phyloP scores from a whole-genome alignment of 2,888 invertebrate genomes.

The Scaeva pyrastri region DNA sequence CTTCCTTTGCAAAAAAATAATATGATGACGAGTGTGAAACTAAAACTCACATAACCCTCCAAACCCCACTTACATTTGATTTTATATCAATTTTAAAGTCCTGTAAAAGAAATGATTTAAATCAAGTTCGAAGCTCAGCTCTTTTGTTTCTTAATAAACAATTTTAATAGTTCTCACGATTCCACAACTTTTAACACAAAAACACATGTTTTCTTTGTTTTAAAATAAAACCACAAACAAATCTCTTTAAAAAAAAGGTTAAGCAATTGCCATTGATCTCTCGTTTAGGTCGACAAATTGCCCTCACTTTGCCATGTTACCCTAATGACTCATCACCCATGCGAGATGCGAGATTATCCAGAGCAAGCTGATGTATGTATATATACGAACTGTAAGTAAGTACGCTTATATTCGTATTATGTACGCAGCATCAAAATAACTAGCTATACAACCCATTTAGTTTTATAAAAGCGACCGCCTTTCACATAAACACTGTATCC shows the following conservation, averaged over 20 bases:
- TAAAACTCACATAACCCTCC: too few species aligned
- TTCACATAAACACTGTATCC: slow-evolving; percentile 73
- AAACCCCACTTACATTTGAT: too few species aligned
- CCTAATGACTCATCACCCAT: slow-evolving; percentile 65
- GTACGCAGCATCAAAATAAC: slow-evolving; percentile 46
- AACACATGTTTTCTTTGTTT: not conserved
- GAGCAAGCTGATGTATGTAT: too few species aligned
- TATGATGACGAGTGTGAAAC: too few species aligned
- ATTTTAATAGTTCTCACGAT: not conserved
- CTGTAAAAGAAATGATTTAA: not conserved
- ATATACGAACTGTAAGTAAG: too few species aligned
- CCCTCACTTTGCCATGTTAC: slow-evolving; percentile 61
- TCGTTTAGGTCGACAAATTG: slow-evolving; percentile 63
- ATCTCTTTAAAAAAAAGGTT: slow-evolving; percentile 24
- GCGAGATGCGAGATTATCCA: slow-evolving; percentile 1
- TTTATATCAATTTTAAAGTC: too few species aligned
- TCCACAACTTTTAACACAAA: too few species aligned
- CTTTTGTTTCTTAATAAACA: slow-evolving; percentile 1
- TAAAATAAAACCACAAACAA: not conserved
- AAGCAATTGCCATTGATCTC: slow-evolving; percentile 60
- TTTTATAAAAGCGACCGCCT: slow-evolving; percentile 68
- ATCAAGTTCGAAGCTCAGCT: slow-evolving; percentile 18
- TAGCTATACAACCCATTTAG: slow-evolving; percentile 53
- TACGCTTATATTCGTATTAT: not conserved
- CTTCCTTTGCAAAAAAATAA: too few species aligned